Evolutionary conservation across 2,113 vertebrate genomes (phyloP).

Genomic region (Bos indicus): DNA sequence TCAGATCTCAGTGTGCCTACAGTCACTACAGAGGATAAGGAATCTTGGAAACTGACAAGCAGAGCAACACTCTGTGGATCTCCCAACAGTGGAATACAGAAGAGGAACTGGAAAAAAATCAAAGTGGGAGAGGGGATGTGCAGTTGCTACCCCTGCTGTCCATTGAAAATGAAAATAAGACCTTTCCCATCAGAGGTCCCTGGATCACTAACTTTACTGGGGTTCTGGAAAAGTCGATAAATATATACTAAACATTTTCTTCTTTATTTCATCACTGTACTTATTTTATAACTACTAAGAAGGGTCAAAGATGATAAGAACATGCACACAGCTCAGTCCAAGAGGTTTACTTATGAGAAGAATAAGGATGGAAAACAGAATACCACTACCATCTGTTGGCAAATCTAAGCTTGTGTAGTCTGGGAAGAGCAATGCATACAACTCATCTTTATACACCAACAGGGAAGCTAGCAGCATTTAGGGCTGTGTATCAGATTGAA

Average conservation of each 20-base stretch:
- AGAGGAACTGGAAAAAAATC: neutral
- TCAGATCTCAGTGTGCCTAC: neutral
- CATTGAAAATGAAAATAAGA: neutral
- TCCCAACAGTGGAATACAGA: neutral
- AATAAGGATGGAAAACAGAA: neutral
- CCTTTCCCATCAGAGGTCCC: neutral
- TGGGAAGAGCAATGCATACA: neutral
- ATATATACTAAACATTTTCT: neutral
- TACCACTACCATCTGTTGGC: slow-evolving; percentile 58
- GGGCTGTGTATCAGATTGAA: neutral
- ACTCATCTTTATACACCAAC: neutral
- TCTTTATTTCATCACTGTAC: neutral
- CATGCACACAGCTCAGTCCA: neutral
- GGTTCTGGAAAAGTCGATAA: neutral
- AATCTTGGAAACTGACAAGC: neutral
- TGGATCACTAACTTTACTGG: neutral
- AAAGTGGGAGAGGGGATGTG: neutral
- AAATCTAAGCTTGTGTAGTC: neutral
- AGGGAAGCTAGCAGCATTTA: neutral
- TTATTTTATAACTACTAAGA: slow-evolving; percentile 1
- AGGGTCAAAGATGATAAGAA: neutral
- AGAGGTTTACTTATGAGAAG: neutral
- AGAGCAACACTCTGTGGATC: neutral
- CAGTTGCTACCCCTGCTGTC: neutral
- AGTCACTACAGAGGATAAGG: neutral